Evolutionary conservation across 2,113 vertebrate genomes (phyloP), one percentile per base, ranked within the genome.

Genomic region (Tor tambroides): DNA sequence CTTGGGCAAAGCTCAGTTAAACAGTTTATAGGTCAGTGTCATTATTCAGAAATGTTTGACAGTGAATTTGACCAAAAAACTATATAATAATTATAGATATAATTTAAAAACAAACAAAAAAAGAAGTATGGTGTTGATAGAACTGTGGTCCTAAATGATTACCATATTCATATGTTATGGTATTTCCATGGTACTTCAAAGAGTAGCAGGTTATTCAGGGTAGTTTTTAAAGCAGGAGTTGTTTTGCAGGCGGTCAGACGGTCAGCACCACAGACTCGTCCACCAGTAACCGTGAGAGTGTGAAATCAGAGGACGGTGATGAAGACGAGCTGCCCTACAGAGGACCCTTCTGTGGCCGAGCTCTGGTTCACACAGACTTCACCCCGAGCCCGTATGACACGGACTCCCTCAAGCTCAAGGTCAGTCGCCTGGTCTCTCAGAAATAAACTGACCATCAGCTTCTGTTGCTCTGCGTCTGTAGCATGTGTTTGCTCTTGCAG

Each of bases 201-300:
- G 17, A 9, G 17, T 38, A 3, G 1, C 32, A 72, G 35, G 10
- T 72, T 6, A 10, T 23, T 9, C 17, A 71, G 1, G 15, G 17
- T 21, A 5, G 46, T 43, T 6, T 41, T 6, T 49, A 49, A 49
- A 49, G 46, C 46, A 49, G 5, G 17, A 17, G 43, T 63, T 21
- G 30, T 76, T 75, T 1, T 89, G 5, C 77, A 99, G 98, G 98
- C 80, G 98, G 98, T 83, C 98, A 98, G 91, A 99, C 98, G 0
- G 97, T 99, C 7, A 99, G 98, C 54, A 99, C 98, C 84, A 99
- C 98, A 0, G 98, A 99, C 91, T 99, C 98, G 61, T 98, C 97
- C 49, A 96, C 97, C 92, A 99, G 98, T 94, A 99, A 99, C 95
- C 94, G 98, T 88, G 98, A 99, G 78, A 99, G 98, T 0, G 97